Evolutionary conservation across 2,888 invertebrate species (phyloP).

Genomic region (Spilarctia lutea): DNA sequence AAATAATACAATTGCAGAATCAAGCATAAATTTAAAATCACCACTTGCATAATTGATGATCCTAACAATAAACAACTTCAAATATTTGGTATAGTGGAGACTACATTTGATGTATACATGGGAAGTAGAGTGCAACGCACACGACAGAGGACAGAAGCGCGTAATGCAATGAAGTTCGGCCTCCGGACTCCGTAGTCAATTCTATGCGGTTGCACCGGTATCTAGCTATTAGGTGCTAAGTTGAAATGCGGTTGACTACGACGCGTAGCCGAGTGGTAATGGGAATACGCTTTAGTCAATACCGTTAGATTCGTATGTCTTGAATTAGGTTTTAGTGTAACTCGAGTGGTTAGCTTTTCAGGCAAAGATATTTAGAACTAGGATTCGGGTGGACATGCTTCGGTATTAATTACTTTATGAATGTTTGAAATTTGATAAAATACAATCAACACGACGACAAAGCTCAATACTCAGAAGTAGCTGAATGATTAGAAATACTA

Average conservation of each 20-base stretch:
- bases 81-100: background rate
- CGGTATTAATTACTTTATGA: background rate
- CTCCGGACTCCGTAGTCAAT: constrained; percentile 52
- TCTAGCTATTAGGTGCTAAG: constrained; percentile 60
- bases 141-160: constrained; percentile 44
- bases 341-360: background rate
- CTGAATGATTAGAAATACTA: constrained; percentile 26
- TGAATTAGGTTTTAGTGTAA: constrained; percentile 1
- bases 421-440: constrained; percentile 5
- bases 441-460: background rate
- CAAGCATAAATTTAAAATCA: too few species aligned
- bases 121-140: constrained; percentile 21
- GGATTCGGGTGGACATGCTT: background rate
- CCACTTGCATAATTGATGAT: too few species aligned
- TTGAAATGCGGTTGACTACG: constrained; percentile 57
- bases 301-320: constrained; percentile 33
- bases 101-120: constrained; percentile 25
- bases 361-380: background rate
- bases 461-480: constrained; percentile 1
- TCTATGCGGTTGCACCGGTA: constrained; percentile 55
- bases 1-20: too few species aligned
- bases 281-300: constrained; percentile 41
- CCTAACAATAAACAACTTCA: background rate
- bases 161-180: constrained; percentile 62
- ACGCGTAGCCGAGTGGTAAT: constrained; percentile 51